A percentile compares a stretch with the other conserved stretches of the same genome.
Conservation (phyloP, 2,113 vertebrate genomes). For the Toxostoma redivivum region DNA sequence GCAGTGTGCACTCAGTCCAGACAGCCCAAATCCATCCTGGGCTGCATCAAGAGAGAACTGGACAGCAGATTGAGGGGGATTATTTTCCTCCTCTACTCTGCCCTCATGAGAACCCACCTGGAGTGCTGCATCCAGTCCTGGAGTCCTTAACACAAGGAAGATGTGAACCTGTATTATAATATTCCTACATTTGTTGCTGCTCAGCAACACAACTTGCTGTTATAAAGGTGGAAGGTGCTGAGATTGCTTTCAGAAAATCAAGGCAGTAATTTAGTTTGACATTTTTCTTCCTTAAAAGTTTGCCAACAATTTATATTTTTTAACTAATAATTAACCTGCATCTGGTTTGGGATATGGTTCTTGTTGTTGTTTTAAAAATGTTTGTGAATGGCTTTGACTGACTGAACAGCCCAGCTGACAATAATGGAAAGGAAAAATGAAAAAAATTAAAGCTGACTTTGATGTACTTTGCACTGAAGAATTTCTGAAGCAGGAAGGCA, state of each 20-base stretch:
- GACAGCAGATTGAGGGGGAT: not conserved
- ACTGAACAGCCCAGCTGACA: not conserved
- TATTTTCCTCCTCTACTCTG: not conserved
- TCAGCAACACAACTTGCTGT: not conserved
- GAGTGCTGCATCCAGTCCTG: not conserved
- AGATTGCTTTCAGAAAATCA: not conserved
- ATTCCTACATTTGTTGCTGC: not conserved
- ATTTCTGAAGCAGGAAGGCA: not conserved
- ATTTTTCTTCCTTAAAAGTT: not conserved
- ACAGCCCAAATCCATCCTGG: not conserved
- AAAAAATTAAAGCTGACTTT: not conserved
- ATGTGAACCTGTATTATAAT: not conserved
- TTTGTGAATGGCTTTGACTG: not conserved
- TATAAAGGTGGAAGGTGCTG: not conserved
- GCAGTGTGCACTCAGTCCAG: not conserved
- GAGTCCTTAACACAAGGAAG: not conserved
- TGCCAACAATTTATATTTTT: not conserved
- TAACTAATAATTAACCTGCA: not conserved
- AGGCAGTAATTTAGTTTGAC: not conserved
- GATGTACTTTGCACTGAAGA: not conserved
- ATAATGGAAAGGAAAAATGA: not conserved
- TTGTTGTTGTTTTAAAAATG: not conserved
- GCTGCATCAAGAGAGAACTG: not conserved
- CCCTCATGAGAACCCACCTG: not conserved
- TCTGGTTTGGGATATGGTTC: not conserved